Percentiles rank a stretch among this genome's conserved stretches.
These are phyloP conservation scores for Tortricodes alternella DNA, from an alignment of 2,888 invertebrate genomes.

Conservation along the genomic window DNA sequence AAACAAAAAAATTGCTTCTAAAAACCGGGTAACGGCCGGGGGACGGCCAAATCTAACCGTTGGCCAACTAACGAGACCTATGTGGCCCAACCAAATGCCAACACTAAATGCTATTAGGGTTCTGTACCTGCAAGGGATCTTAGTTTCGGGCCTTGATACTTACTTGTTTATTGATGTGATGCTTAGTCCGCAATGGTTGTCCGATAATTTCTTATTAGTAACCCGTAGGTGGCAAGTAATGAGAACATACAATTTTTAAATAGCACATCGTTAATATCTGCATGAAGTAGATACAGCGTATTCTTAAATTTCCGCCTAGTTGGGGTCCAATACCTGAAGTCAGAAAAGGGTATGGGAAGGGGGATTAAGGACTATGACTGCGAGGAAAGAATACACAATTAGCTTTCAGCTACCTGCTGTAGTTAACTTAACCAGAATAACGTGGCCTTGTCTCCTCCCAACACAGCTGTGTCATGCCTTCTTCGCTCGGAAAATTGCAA, in stretches of 20 bases:
- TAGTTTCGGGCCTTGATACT: too few relatives aligned
- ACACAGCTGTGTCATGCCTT: constrained; percentile 36
- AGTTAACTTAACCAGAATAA: constrained; percentile 71
- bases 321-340: constrained; percentile 58
- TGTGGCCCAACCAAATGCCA: too few relatives aligned
- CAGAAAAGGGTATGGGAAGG: constrained; percentile 59
- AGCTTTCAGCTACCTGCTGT: constrained; percentile 79
- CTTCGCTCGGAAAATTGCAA: constrained; percentile 41
- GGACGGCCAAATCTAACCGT: too few relatives aligned
- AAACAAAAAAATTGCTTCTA: too few relatives aligned
- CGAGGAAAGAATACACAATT: constrained; percentile 83
- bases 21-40: too few relatives aligned
- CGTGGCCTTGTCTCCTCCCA: constrained; percentile 51
- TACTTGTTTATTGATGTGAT: too few relatives aligned
- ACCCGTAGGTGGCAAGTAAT: neutral
- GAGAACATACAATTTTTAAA: neutral
- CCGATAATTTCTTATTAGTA: too few relatives aligned
- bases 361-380: constrained; percentile 78
- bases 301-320: constrained; percentile 79
- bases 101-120: too few relatives aligned
- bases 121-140: too few relatives aligned
- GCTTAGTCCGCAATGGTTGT: too few relatives aligned
- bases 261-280: constrained; percentile 53
- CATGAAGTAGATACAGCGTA: constrained; percentile 59
- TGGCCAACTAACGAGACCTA: too few relatives aligned